Evolutionary conservation across 1,140 invertebrate species (phyloP).

Genomic region (Apis laboriosa): DNA sequence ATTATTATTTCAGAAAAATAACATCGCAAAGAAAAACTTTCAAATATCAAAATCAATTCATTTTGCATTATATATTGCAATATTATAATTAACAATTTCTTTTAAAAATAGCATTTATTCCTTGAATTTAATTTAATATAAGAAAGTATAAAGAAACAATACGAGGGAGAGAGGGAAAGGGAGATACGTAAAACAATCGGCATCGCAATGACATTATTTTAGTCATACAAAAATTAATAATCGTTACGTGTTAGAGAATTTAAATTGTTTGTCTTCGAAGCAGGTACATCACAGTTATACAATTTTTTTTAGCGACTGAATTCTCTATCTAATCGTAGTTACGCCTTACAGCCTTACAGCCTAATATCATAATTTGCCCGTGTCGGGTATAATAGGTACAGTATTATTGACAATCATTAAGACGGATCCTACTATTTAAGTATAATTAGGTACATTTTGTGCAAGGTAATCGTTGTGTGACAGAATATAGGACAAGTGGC

Average conservation of each 20-base stretch:
- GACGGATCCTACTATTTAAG: constrained; percentile 73
- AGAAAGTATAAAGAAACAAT: neutral
- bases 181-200: neutral
- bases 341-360: constrained; percentile 67
- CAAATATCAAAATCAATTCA: constrained; percentile 8
- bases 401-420: constrained; percentile 77
- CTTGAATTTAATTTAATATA: neutral
- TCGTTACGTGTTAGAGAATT: neutral
- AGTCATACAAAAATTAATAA: neutral
- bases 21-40: neutral
- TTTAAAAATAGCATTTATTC: neutral
- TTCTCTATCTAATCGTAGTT: constrained; percentile 63
- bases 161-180: neutral
- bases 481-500: constrained; percentile 69
- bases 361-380: constrained; percentile 53
- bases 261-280: constrained; percentile 36
- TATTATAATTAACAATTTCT: neutral
- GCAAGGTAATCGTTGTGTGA: constrained; percentile 75
- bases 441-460: constrained; percentile 78
- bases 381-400: constrained; percentile 68
- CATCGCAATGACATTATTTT: neutral
- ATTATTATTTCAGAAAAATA: neutral
- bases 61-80: neutral
- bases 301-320: constrained; percentile 33
- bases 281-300: constrained; percentile 54